These are phyloP conservation scores for Pollenia angustigena DNA, from an alignment of 2,888 invertebrate species.

Conservation along the genomic window DNA sequence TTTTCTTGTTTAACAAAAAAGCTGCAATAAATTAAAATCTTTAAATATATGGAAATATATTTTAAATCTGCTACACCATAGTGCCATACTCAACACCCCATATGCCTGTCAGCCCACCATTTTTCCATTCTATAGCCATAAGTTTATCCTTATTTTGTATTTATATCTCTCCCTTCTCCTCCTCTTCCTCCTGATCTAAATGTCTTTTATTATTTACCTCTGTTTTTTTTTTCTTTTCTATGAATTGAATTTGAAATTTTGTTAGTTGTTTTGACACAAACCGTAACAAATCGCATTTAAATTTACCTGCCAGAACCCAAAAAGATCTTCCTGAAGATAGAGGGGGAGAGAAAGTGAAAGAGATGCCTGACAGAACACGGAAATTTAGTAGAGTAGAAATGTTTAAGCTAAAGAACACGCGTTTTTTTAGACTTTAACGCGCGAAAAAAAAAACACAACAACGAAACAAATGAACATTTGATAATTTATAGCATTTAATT, in stretches of 20 bases:
- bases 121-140: background rate
- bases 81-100: background rate
- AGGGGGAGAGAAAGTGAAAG: background rate
- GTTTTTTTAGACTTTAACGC: slow-evolving; percentile 28
- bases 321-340: background rate
- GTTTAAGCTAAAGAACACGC: slow-evolving; percentile 42
- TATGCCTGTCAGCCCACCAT: slow-evolving; percentile 4
- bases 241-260: slow-evolving; percentile 52
- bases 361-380: slow-evolving; percentile 34
- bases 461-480: slow-evolving; percentile 57
- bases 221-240: background rate
- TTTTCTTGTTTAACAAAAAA: slow-evolving; percentile 15
- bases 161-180: background rate
- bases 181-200: too few species aligned
- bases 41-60: slow-evolving; percentile 49
- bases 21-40: slow-evolving; percentile 25
- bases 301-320: slow-evolving; percentile 78
- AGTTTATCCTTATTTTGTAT: background rate
- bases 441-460: slow-evolving; percentile 5
- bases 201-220: background rate
- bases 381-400: slow-evolving; percentile 45
- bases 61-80: slow-evolving; percentile 14
- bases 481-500: slow-evolving; percentile 74
- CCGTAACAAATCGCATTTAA: slow-evolving; percentile 82
- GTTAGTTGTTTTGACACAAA: slow-evolving; percentile 75